These are phyloP conservation scores for Julus scanicus DNA, from an alignment of 2,888 invertebrate genomes.

Conservation along the genomic window DNA sequence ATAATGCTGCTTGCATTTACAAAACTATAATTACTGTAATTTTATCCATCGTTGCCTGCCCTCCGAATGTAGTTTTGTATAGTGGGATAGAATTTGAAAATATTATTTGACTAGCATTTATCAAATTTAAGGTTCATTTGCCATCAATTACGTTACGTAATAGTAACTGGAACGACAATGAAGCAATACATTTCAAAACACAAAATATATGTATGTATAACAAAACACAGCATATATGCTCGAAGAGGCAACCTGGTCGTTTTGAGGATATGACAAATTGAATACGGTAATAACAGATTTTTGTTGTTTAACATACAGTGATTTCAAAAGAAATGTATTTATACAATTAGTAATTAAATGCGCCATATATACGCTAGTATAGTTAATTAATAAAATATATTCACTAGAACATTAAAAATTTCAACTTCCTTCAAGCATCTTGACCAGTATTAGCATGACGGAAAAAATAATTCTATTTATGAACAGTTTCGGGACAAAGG, in stretches of 20 bases:
- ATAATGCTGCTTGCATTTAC: constrained; percentile 17
- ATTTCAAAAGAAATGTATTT: too few relatives aligned
- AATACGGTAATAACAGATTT: too few relatives aligned
- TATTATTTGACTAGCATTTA: background rate
- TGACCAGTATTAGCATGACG: too few relatives aligned
- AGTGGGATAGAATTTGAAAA: background rate
- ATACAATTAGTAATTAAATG: too few relatives aligned
- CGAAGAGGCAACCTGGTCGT: background rate
- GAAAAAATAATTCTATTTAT: too few relatives aligned
- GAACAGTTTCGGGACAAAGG: too few relatives aligned
- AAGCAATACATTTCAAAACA: background rate
- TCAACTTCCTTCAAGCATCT: too few relatives aligned
- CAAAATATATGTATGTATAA: background rate
- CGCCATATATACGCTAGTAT: too few relatives aligned
- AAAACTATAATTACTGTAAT: constrained; percentile 26
- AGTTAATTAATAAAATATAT: too few relatives aligned
- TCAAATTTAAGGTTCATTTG: background rate
- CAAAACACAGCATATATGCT: background rate
- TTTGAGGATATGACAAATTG: too few relatives aligned
- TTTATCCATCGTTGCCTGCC: background rate
- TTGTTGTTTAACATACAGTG: too few relatives aligned
- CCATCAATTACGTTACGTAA: background rate
- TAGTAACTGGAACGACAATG: background rate
- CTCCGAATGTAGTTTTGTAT: background rate
- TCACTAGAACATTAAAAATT: too few relatives aligned